A percentile compares a stretch with the other conserved stretches of the same genome.
These are phyloP conservation scores for Argopecten irradians DNA, from an alignment of 1,140 invertebrate genomes.

Conservation along the genomic window DNA sequence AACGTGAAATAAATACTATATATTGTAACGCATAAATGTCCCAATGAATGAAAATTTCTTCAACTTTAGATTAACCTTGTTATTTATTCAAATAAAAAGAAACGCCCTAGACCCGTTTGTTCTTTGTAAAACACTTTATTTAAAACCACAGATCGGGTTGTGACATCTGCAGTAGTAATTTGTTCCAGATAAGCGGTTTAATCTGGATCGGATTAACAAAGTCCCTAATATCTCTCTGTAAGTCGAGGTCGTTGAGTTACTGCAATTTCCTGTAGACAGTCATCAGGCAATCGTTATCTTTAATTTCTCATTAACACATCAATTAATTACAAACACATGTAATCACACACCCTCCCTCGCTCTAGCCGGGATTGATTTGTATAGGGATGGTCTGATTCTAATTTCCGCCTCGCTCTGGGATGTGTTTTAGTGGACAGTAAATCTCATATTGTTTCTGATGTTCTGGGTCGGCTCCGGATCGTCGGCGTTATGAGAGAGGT, in stretches of 20 bases:
- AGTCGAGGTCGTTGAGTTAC: not conserved
- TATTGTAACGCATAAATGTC: too few relatives aligned
- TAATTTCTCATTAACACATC: not conserved
- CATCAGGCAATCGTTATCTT: not conserved
- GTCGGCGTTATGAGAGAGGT: not conserved
- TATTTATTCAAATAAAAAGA: too few relatives aligned
- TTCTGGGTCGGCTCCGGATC: not conserved
- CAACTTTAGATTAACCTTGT: too few relatives aligned
- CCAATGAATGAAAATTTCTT: too few relatives aligned
- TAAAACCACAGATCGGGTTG: too few relatives aligned
- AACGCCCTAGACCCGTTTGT: too few relatives aligned
- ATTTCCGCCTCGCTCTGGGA: not conserved
- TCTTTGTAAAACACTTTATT: too few relatives aligned
- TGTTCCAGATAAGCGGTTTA: slow-evolving; percentile 13
- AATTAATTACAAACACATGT: not conserved
- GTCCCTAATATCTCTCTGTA: not conserved
- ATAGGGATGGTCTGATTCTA: not conserved
- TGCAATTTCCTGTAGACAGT: not conserved
- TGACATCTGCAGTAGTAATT: not conserved
- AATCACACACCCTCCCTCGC: not conserved
- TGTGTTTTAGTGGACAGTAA: not conserved
- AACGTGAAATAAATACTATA: too few relatives aligned
- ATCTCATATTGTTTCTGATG: not conserved
- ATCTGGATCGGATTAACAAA: not conserved
- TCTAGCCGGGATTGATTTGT: not conserved